Base-by-base conservation (phyloP, 2,797 vertebrate species). In the Hyperoplus immaculatus region DNA sequence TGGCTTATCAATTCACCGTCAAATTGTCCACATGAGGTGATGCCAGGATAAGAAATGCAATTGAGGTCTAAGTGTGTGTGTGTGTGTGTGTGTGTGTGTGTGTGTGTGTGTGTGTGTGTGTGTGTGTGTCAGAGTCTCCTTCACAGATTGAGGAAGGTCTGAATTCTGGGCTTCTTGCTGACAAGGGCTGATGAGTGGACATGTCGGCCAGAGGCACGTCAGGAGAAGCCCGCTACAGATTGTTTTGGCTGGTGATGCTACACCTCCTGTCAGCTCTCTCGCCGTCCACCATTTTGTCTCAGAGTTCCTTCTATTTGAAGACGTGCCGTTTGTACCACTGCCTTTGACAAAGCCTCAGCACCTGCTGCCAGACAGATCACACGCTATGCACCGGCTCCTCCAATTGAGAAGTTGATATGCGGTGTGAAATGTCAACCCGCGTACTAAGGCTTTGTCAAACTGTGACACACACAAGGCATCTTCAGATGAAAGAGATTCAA, bases 331-430 rank as follows among this genome's bases (percentile, higher is more conserved):
- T 87, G 83, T 87, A 84, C 83, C 85, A 70, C 78, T 75, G 82
- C 80, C 36, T 92, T 90, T 89, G 89, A 93, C 93, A 92, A 93
- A 91, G 88, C 88, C 87, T 91, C 88, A 84, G 87, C 88, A 90
- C 90, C 88, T 90, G 91, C 90, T 93, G 91, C 93, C 93, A 92
- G 90, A 92, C 92, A 29, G 29, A 29, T 29, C 29, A 29, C 88
- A 86, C 74, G 81, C 88, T 77, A 93, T 85, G 91, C 91, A 88
- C 86, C 81, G 56, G 82, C 85, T 91, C 75, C 85, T 90, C 84
- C 87, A 90, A 92, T 90, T 88, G 91, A 91, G 87, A 80, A 90
- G 87, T 86, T 91, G 89, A 92, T 89, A 87, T 80, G 87, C 69
- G 21, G 70, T 88, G 89, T 89, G 90, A 93, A 92, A 86, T 91